phyloP scores from a whole-genome alignment of 2,888 invertebrate genomes.

The Drosophila vallismaia region DNA sequence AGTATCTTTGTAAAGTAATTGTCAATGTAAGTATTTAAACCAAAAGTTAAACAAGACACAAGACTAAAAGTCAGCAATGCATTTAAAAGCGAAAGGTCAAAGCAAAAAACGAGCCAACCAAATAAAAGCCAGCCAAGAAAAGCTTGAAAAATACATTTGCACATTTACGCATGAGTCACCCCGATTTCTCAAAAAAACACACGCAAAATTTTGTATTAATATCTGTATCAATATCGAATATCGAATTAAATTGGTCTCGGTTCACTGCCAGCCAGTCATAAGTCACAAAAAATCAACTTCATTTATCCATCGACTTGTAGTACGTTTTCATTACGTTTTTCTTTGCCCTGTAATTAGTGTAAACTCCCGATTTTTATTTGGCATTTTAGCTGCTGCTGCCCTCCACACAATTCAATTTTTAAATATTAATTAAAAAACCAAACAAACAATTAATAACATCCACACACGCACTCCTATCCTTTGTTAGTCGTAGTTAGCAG shows the following conservation, averaged over 20 bases:
- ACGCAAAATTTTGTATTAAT: constrained; percentile 42
- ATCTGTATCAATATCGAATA: constrained; percentile 18
- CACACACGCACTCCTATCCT: constrained; percentile 24
- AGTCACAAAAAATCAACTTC: constrained; percentile 23
- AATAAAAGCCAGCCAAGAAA: constrained; percentile 49
- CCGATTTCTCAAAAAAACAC: constrained; percentile 67
- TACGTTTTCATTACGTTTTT: constrained; percentile 31
- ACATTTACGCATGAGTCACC: constrained; percentile 84
- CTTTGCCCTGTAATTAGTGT: constrained; percentile 64
- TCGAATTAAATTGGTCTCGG: constrained; percentile 31
- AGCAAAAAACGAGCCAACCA: constrained; percentile 37
- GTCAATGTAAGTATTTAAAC: constrained; percentile 71
- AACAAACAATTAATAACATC: constrained; percentile 7
- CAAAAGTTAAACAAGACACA: constrained; percentile 37
- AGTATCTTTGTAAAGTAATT: constrained; percentile 72
- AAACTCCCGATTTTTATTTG: constrained; percentile 35
- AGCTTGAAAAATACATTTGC: constrained; percentile 84
- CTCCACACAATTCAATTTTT: constrained; percentile 23
- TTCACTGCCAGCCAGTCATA: constrained; percentile 36
- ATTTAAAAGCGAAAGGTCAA: constrained; percentile 48
- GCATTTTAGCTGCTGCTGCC: constrained; percentile 69
- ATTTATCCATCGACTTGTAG: constrained; percentile 57
- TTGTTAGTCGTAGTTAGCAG: constrained; percentile 59
- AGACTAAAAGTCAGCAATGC: constrained; percentile 48
- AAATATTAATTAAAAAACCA: not conserved